Evolutionary conservation across 2,888 invertebrate genomes (phyloP).

Genomic region (Lasioglossum calceatum): DNA sequence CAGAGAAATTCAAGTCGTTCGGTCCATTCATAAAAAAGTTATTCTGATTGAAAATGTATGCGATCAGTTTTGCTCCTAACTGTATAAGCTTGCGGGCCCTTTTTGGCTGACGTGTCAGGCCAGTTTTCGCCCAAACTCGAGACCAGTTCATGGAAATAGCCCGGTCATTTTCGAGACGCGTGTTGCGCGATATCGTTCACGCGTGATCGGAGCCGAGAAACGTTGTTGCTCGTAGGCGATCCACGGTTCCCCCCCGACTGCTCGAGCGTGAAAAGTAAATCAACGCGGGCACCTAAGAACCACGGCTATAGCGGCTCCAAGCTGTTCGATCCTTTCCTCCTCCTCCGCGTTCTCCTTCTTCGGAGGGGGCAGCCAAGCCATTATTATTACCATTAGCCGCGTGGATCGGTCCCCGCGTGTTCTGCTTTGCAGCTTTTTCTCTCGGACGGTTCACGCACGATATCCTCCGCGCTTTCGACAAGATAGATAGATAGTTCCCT

Average conservation of each 20-base stretch:
- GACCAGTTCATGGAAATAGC: background rate
- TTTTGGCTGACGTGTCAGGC: background rate
- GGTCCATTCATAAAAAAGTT: no score
- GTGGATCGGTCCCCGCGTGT: constrained; percentile 25
- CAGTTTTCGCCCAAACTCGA: background rate
- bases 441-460: constrained; percentile 20
- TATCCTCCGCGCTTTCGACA: constrained; percentile 7
- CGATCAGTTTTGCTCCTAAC: no score
- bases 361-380: background rate
- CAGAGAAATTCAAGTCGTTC: no score
- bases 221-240: constrained; percentile 43
- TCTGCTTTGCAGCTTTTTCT: constrained; percentile 26
- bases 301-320: background rate
- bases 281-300: constrained; percentile 41
- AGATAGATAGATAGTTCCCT: background rate
- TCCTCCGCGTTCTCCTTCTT: background rate
- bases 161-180: background rate
- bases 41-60: no score
- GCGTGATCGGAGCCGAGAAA: constrained; percentile 26
- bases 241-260: constrained; percentile 34
- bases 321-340: background rate
- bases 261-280: constrained; percentile 68
- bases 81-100: background rate
- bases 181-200: constrained; percentile 39
- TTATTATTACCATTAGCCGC: constrained; percentile 46